Conservation (phyloP, 1,140 invertebrate genomes). For the Ceratina australensis region DNA sequence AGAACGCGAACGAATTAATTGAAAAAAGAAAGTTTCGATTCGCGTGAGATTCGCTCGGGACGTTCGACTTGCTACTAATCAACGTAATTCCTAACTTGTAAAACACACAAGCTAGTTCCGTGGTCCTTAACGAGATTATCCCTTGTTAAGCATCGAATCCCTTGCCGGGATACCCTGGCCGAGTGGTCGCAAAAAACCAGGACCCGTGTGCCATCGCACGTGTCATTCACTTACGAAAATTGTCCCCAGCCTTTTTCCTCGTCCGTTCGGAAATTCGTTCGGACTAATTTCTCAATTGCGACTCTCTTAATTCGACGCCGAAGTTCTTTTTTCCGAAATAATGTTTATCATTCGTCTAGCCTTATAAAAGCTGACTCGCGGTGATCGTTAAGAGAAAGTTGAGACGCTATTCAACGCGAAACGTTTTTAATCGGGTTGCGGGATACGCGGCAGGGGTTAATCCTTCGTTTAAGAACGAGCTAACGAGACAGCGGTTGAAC, state of each 20-base stretch:
- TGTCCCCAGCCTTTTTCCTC: conserved; percentile 28
- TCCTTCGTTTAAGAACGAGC: conserved; percentile 39
- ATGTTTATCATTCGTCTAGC: too few species aligned
- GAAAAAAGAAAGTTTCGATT: conserved; percentile 33
- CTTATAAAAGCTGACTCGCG: neutral
- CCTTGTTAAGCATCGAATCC: conserved; percentile 79
- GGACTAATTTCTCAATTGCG: too few species aligned
- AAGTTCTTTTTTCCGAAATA: too few species aligned
- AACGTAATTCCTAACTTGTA: conserved; percentile 80
- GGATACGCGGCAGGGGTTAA: neutral
- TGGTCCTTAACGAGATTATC: conserved; percentile 77
- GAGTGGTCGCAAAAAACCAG: conserved; percentile 39
- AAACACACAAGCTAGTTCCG: conserved; percentile 77
- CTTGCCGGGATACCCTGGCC: conserved; percentile 57
- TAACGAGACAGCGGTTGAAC: conserved; percentile 33
- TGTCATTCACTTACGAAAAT: conserved; percentile 39
- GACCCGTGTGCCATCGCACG: conserved; percentile 20
- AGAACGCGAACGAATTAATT: too few species aligned
- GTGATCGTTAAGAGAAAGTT: neutral
- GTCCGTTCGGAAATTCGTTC: neutral
- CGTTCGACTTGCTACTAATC: conserved; percentile 74
- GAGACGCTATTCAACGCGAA: conserved; percentile 17
- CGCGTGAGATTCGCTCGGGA: conserved; percentile 43
- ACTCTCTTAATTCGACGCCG: too few species aligned
- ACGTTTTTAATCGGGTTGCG: conserved; percentile 6